phyloP scores from a whole-genome alignment of 2,888 invertebrate genomes.

The Leucoma salicis region DNA sequence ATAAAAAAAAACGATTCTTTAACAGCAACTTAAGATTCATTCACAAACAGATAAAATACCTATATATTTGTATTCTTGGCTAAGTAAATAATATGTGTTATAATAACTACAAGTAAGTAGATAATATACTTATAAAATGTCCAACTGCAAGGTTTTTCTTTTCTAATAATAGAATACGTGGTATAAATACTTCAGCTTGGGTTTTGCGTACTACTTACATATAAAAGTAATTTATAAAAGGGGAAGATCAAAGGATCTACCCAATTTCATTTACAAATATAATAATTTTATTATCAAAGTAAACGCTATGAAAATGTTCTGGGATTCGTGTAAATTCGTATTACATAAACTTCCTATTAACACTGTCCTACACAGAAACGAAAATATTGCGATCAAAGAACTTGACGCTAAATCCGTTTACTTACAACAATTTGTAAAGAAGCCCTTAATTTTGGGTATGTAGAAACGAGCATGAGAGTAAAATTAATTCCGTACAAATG shows the following conservation, averaged over 20 bases:
- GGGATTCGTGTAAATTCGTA: conserved; percentile 16
- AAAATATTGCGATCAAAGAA: conserved; percentile 20
- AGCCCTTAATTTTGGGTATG: no score
- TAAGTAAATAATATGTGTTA: no score
- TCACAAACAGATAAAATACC: no score
- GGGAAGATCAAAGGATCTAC: no score
- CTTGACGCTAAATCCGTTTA: background rate
- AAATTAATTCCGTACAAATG: no score
- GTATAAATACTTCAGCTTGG: background rate
- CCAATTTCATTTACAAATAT: conserved; percentile 29
- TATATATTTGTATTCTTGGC: no score
- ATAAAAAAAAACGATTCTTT: no score
- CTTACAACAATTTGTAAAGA: background rate
- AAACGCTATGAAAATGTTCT: conserved; percentile 22
- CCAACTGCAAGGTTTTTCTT: no score
- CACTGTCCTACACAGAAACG: conserved; percentile 17
- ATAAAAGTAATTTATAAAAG: background rate
- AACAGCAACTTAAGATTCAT: no score
- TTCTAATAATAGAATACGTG: background rate
- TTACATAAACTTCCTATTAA: conserved; percentile 16
- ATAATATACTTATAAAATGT: no score
- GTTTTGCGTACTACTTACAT: background rate
- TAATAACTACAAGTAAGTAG: no score
- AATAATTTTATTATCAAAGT: conserved; percentile 34
- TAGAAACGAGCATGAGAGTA: no score